These are phyloP conservation scores for Opisthocomus hoazin DNA, from an alignment of 2,113 vertebrate genomes.

Conservation along the genomic window DNA sequence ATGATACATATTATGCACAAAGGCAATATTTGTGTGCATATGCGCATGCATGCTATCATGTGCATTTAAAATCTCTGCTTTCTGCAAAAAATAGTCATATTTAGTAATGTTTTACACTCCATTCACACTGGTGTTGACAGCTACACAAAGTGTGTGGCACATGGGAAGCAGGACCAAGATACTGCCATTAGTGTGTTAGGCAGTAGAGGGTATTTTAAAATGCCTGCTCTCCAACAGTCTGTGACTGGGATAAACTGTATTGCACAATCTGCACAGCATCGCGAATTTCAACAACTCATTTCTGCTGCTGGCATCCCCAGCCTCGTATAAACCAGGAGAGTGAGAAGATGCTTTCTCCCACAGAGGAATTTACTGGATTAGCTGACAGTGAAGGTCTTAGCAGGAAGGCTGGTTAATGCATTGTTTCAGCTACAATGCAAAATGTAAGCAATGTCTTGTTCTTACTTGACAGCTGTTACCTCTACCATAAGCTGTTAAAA, in stretches of 20 bases:
- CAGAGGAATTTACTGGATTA: slow-evolving; percentile 22
- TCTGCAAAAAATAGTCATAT: neutral
- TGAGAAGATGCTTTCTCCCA: neutral
- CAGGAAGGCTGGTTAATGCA: neutral
- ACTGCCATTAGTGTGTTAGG: neutral
- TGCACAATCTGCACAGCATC: neutral
- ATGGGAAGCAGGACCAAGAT: neutral
- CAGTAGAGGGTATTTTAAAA: neutral
- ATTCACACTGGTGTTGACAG: neutral
- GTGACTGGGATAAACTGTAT: neutral
- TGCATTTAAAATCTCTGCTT: neutral
- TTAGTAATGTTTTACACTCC: neutral
- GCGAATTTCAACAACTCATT: neutral
- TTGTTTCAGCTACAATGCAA: neutral
- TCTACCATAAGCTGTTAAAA: slow-evolving; percentile 21
- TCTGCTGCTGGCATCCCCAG: neutral
- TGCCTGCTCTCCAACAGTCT: neutral
- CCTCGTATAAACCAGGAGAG: neutral
- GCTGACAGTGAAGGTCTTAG: neutral
- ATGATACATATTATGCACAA: neutral
- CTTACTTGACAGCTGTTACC: slow-evolving; percentile 30
- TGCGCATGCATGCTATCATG: fast-evolving
- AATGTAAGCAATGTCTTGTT: slow-evolving; percentile 24
- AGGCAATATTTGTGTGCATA: neutral
- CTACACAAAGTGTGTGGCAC: neutral